Evolutionary conservation across 2,888 invertebrate genomes (phyloP), one percentile per base, ranked within the genome.

Genomic region (Malthinus flaveolus): DNA sequence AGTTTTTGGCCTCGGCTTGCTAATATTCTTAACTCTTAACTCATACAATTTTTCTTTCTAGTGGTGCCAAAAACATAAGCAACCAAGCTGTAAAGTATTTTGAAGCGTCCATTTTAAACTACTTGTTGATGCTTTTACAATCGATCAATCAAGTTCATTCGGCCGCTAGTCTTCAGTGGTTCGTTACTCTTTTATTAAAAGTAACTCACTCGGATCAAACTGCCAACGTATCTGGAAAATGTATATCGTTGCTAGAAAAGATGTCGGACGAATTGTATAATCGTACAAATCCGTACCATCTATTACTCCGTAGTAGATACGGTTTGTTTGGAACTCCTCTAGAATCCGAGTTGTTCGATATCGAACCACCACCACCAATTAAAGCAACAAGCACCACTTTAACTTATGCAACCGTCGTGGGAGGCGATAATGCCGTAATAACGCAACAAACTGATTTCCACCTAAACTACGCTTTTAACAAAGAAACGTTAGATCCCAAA

Each of bases 321-420:
- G 95, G 95, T 1, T 81, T 96, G 5, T 94, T 94, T 77, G 94
- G 93, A 0, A 87, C 90, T 32, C 95, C 96, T 0, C 87, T 95
- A 68, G 95, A 96, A 76, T 87, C 91, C 1, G 88, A 90, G 69
- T 81, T 93, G 59, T 94, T 93, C 77, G 92, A 93, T 60, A 83
- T 89, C 51, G 92, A 93, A 63, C 86, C 90, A 32, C 91, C 92
- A 0, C 85, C 87, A 63, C 82, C 88, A 13, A 84, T 85, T 0
- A 88, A 89, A 66, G 83, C 83, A 13, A 82, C 82, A 2, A 83
- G 85, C 1, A 80, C 83, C 1, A 82, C 86, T 0, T 78, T 87
- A 0, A 84, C 86, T 6, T 87, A 87, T 73, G 84, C 86, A 1
- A 83, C 84, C 36, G 83, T 85, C 15, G 81, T 85, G 11, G 78